Base-by-base conservation (phyloP, 2,113 vertebrate species). In the Casuarius casuarius region DNA sequence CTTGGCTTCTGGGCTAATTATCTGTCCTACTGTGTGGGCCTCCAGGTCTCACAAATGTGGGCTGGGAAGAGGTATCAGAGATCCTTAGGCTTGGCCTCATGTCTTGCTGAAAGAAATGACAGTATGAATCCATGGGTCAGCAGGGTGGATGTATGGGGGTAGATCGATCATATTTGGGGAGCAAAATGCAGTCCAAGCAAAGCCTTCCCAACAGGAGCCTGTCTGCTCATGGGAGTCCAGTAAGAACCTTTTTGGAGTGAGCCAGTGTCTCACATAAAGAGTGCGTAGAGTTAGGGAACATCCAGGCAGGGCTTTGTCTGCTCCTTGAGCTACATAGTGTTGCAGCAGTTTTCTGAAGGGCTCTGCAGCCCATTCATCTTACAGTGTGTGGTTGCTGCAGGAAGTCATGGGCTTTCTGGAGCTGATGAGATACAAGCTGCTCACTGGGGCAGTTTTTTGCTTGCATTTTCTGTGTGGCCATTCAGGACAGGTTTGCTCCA, bases 111-210 rank as follows among this genome's bases (percentile, higher is more conserved):
- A 42, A 56, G 56, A 40, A 14, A 28, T 1, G 2, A 25, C 62
- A 28, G 11, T 3, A 38, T 31, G 62, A 42, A 78, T 20, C 15
- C 33, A 16, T 1, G 5, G 31, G 73, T 29, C 26, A 16, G 54
- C 22, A 44, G 14, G 56, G 22, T 26, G 61, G 21, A 56, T 9
- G 12, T 9, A 21, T 0, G 0, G 21, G 5, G 20, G 9, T 54
- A 7, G 25, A 87, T 26, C 15, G 19, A 23, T 88, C 72, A 56
- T 12, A 1, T 23, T 0, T 54, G 29, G 23, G n/a, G 33, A 52
- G 14, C 13, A 42, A 58, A 73, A 29, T 6, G 10, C 40, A 71
- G 61, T 54, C 7, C 23, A 20, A 54, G 59, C 17, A 68, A 48
- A 84, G 14, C 29, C 59, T 29, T 2, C 35, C 68, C 12, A 72